These are phyloP conservation scores for Macrotis lagotis DNA, from an alignment of 2,113 vertebrate species.

Conservation along the genomic window DNA sequence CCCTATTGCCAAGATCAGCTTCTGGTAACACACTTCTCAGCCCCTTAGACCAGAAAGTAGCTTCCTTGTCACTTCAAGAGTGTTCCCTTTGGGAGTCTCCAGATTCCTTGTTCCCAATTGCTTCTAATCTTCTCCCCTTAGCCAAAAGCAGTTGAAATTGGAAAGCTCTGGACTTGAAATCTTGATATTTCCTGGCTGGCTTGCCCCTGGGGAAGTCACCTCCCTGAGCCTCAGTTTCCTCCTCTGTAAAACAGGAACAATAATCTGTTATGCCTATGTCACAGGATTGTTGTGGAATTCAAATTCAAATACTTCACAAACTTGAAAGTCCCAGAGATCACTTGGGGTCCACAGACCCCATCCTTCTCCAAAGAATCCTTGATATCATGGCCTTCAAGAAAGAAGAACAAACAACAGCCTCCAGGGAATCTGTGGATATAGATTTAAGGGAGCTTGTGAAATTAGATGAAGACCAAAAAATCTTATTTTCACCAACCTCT, in stretches of 20 bases:
- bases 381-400: no score
- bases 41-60: neutral
- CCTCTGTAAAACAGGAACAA: neutral
- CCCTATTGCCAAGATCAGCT: no score
- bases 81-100: neutral
- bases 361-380: no score
- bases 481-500: neutral
- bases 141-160: neutral
- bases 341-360: neutral
- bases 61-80: neutral
- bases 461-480: neutral
- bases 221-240: neutral
- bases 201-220: neutral
- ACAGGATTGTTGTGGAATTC: neutral
- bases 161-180: no score
- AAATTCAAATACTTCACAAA: accelerated
- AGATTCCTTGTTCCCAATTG: neutral
- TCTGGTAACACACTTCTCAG: neutral
- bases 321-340: neutral
- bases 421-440: neutral
- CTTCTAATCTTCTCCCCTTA: neutral
- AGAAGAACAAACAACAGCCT: no score
- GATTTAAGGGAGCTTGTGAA: neutral
- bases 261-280: neutral
- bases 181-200: no score